These are phyloP conservation scores for Coranthus polyacanthus DNA, from an alignment of 2,797 vertebrate genomes.

Conservation along the genomic window DNA sequence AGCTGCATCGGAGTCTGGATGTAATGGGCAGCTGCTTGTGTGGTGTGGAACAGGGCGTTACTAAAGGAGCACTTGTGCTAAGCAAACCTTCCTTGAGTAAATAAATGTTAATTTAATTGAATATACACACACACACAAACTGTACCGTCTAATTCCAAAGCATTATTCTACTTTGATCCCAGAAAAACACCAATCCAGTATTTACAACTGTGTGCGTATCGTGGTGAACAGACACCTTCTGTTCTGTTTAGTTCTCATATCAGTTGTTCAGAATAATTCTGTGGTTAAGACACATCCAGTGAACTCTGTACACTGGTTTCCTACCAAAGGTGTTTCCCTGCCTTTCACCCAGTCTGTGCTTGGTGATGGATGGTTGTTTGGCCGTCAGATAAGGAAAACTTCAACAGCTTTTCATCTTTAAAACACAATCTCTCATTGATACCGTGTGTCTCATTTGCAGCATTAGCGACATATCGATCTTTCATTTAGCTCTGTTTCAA, in stretches of 20 bases:
- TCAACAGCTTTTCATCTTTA: slow-evolving; percentile 6
- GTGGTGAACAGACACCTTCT: neutral
- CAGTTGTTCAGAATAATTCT: neutral
- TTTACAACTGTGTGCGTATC: neutral
- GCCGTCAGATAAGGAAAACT: slow-evolving; percentile 2
- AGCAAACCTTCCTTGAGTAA: slow-evolving; percentile 52
- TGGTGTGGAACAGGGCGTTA: slow-evolving; percentile 19
- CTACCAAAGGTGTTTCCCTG: slow-evolving; percentile 45
- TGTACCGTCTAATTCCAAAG: neutral
- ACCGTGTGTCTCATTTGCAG: neutral
- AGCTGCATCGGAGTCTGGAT: neutral
- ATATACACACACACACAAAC: slow-evolving; percentile 19
- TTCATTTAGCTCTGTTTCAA: too few species aligned
- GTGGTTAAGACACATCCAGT: slow-evolving; percentile 1
- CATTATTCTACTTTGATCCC: neutral
- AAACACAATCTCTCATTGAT: neutral
- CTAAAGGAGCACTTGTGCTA: slow-evolving; percentile 10
- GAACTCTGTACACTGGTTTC: neutral
- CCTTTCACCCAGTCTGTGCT: slow-evolving; percentile 41
- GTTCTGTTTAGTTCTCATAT: neutral
- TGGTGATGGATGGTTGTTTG: slow-evolving; percentile 18
- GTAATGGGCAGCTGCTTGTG: slow-evolving; percentile 3
- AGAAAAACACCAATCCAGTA: slow-evolving; percentile 4
- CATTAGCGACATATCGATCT: too few species aligned
- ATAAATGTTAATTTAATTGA: slow-evolving; percentile 34